Conservation (phyloP, 2,888 invertebrate species). For the Trichopoda pennipes region DNA sequence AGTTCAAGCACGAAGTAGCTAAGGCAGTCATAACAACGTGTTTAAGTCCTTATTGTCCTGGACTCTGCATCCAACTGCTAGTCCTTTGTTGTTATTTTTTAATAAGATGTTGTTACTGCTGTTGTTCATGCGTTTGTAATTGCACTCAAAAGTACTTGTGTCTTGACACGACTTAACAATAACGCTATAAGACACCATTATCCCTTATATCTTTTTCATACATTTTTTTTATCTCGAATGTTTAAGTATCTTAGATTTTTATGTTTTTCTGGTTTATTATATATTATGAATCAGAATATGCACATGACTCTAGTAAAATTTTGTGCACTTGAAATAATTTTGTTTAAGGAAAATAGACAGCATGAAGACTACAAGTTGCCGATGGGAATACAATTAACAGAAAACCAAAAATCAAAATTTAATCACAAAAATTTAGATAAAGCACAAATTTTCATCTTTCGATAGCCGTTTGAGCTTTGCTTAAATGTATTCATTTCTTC, state of each 20-base stretch:
- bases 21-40: slow-evolving; percentile 60
- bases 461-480: no score
- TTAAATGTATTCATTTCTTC: no score
- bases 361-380: no score
- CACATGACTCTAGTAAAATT: not conserved
- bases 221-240: not conserved
- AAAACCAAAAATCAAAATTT: no score
- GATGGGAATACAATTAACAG: no score
- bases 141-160: slow-evolving; percentile 59
- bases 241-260: slow-evolving; percentile 17
- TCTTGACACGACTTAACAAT: slow-evolving; percentile 66
- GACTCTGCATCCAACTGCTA: slow-evolving; percentile 37
- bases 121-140: slow-evolving; percentile 64
- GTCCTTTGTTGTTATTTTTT: slow-evolving; percentile 25
- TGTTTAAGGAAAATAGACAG: no score
- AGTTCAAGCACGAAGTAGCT: slow-evolving; percentile 37
- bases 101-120: slow-evolving; percentile 43
- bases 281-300: slow-evolving; percentile 38
- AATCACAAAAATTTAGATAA: no score
- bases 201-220: slow-evolving; percentile 11
- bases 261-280: slow-evolving; percentile 23
- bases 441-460: no score
- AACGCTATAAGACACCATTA: slow-evolving; percentile 63
- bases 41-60: slow-evolving; percentile 65
- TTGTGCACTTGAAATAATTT: slow-evolving; percentile 22